phyloP scores from a whole-genome alignment of 2,113 vertebrate species.

The Gymnogyps californianus region DNA sequence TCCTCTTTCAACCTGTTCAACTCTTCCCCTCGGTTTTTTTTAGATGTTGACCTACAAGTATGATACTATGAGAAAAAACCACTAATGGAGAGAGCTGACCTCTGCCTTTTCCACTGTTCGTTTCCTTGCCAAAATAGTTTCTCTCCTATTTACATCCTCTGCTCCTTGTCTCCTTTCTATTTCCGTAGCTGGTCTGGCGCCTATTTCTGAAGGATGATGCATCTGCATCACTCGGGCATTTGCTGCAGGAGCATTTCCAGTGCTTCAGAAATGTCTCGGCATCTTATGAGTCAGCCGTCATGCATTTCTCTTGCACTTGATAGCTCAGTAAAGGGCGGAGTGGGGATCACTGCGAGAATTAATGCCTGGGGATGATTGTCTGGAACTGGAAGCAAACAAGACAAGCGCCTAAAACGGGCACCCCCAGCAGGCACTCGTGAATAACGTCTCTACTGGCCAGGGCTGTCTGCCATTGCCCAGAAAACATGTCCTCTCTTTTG shows the following conservation, averaged over 20 bases:
- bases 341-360: background rate
- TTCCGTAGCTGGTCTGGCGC: background rate
- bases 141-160: background rate
- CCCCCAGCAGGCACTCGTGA: background rate
- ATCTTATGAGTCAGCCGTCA: background rate
- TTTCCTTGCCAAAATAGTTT: background rate
- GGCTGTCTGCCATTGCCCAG: background rate
- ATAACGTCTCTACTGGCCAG: background rate
- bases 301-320: background rate
- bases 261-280: background rate
- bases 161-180: background rate
- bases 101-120: background rate
- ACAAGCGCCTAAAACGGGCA: background rate
- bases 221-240: background rate
- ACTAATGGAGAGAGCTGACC: background rate
- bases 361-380: background rate
- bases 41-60: background rate
- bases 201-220: background rate
- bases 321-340: background rate
- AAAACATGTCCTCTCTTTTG: rapidly evolving
- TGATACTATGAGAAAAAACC: background rate
- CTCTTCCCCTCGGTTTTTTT: background rate
- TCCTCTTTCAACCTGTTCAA: background rate
- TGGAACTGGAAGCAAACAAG: background rate
- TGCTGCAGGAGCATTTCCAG: slow-evolving; percentile 18